Base-by-base conservation (phyloP, 2,113 vertebrate genomes). In the Ascaphus truei region DNA sequence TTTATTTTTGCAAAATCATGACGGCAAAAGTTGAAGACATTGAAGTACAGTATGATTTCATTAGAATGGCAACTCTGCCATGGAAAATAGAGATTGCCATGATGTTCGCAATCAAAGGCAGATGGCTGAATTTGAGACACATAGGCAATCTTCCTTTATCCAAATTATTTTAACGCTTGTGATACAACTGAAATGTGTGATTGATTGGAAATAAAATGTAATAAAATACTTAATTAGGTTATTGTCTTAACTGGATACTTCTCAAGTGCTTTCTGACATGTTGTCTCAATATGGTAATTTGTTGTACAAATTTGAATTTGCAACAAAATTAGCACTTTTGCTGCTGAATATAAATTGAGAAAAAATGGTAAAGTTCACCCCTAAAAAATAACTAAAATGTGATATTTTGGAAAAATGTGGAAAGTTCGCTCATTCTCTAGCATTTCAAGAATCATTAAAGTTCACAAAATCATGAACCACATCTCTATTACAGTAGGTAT, bases 1-100 rank as follows among this genome's bases (percentile, higher is more conserved):
- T 88, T 89, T 77, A 87, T 85, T 86, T 91, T 83, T 78, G 81
- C 85, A 88, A 88, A 89, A 85, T 86, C 51, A 26, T 83, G 77
- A 88, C 45, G 68, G 84, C 82, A 82, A 81, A 73, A 78, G 63
- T 83, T 52, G 78, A 89, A 89, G 80, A 84, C 76, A 78, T 66
- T 75, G 82, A 81, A 71, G 57, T 71, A 71, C 47, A 82, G 79
- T 82, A 83, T 82, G 84, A 89, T 82, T 79, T 89, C 83, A 84
- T 84, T 88, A 88, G 79, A 43, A 79, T 85, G 77, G 78, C 83
- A 83, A 86, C 80, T 84, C 79, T 80, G 77, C 81, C 65, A 62
- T 72, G 79, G 74, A 79, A 73, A 52, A 67, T 48, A 45, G 56
- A 73, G 77, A 80, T 76, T 62, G 73, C 20, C 61, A 72, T 74